Evolutionary conservation across 2,797 vertebrate species (phyloP), one percentile per base, ranked within the genome.

Genomic region (Acanthornis magna): DNA sequence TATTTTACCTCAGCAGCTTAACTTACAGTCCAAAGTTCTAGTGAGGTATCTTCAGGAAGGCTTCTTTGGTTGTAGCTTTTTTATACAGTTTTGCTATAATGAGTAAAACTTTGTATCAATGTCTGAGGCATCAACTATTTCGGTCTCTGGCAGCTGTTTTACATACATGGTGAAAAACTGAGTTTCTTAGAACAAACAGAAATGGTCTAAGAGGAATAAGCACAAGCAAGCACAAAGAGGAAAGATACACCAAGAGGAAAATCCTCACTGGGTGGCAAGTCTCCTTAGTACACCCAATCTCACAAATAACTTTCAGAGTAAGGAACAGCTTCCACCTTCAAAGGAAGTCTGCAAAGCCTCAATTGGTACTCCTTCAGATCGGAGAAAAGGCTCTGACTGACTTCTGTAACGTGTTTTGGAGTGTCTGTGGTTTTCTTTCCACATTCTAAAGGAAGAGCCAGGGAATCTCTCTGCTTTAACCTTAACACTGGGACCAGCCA

Each of bases 91-190:
- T 38, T 38, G 38, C 12, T 38, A 38, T 38, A 38, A 38, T 38
- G 38, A 38, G 12, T 38, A 38, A 13, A 38, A 38, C 38, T 38
- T 38, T 38, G 10, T 12, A 38, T 38, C 38, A 38, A 38, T 47
- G 21, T 47, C 22, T 47, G 45, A 47, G 21, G 45, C 21, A 22
- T 47, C 21, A 47, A 22, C 20, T 22, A 22, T 47, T 47, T 47
- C 45, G 22, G 45, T 47, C 45, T 47, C 45, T 47, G 45, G 11
- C 45, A 22, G 18, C 23, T 25, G 25, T 71, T 83, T 45, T 27
- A 70, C 21, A 7, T 3, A 48, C 0, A 0, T 71, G 21, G 4
- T 29, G 10, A 42, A 83, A 83, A 85, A 40, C 1, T 0, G 0
- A 29, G 7, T 58, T 87, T 81, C 30, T 53, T 47, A 71, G 50